These are phyloP conservation scores for Coracopsis vasa DNA, from an alignment of 2,113 vertebrate species.

Conservation along the genomic window DNA sequence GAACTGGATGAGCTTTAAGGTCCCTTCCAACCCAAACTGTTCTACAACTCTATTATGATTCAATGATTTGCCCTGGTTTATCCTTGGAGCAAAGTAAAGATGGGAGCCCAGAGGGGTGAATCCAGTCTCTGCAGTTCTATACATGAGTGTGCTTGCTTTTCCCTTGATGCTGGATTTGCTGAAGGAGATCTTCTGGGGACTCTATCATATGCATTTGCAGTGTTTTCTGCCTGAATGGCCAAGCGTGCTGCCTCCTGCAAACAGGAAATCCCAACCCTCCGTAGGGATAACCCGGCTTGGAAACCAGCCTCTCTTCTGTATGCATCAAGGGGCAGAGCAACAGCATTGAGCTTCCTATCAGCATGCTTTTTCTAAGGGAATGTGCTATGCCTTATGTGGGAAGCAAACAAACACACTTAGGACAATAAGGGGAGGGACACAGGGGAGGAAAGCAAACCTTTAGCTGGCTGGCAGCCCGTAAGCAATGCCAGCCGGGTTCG, in stretches of 20 bases:
- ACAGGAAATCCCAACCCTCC: not conserved
- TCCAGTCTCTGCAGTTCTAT: not conserved
- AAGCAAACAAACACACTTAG: not conserved
- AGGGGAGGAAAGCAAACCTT: not conserved
- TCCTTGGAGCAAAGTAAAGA: not conserved
- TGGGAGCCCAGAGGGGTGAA: not conserved
- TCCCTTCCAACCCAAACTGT: not conserved
- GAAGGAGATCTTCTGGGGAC: not conserved
- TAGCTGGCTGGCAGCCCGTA: not conserved
- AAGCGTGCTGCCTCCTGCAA: not conserved
- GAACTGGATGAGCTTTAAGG: not conserved
- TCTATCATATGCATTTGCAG: not conserved
- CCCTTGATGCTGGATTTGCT: not conserved
- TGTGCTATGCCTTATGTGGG: not conserved
- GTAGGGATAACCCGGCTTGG: not conserved
- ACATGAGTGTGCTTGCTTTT: not conserved
- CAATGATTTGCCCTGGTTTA: not conserved
- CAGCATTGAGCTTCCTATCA: not conserved
- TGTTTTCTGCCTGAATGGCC: not conserved
- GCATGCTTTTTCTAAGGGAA: not conserved
- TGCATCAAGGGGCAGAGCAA: not conserved
- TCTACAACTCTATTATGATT: not conserved
- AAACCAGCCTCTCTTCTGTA: not conserved
- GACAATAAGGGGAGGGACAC: not conserved
- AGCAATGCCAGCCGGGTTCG: slow-evolving; percentile 3